Evolutionary conservation across 2,888 invertebrate species (phyloP).

Genomic region (Steinernema carpocapsae): DNA sequence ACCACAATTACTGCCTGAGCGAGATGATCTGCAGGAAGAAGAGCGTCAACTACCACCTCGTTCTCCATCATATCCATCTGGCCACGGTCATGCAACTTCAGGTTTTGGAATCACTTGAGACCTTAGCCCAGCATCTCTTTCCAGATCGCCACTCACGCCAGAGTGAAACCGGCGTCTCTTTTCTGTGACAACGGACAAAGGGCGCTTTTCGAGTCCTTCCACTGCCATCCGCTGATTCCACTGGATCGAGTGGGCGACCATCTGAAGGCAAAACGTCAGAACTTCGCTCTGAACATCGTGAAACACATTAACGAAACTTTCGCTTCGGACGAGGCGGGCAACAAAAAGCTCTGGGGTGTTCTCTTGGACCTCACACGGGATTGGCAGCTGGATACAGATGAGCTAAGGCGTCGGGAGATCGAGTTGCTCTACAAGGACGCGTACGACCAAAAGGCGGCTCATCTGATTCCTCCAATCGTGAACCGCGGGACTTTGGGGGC

Average conservation of each 20-base stretch:
- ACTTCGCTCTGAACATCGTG: slow-evolving; percentile 45
- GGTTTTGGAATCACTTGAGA: neutral
- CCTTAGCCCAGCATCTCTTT: neutral
- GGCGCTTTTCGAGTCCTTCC: slow-evolving; percentile 59
- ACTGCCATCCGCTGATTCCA: slow-evolving; percentile 63
- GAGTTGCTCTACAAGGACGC: slow-evolving; percentile 37
- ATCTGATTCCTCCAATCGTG: neutral
- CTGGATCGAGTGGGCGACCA: slow-evolving; percentile 55
- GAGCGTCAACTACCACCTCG: slow-evolving; percentile 61
- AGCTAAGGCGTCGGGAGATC: slow-evolving; percentile 44
- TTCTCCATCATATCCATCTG: slow-evolving; percentile 60
- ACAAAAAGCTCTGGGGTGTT: slow-evolving; percentile 39
- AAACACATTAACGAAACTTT: slow-evolving; percentile 34
- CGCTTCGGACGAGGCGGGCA: slow-evolving; percentile 21
- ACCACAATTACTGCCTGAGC: slow-evolving; percentile 1
- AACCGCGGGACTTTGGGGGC: slow-evolving; percentile 7
- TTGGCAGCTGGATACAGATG: slow-evolving; percentile 48
- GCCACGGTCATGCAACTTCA: slow-evolving; percentile 49
- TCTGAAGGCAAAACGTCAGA: slow-evolving; percentile 51
- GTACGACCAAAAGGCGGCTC: neutral
- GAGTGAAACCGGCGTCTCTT: neutral
- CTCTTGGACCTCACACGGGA: slow-evolving; percentile 44
- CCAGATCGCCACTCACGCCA: slow-evolving; percentile 12
- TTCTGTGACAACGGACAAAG: slow-evolving; percentile 47
- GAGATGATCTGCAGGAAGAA: slow-evolving; percentile 46